These are phyloP conservation scores for Eupsilia transversa DNA, from an alignment of 2,888 invertebrate genomes.

Conservation along the genomic window DNA sequence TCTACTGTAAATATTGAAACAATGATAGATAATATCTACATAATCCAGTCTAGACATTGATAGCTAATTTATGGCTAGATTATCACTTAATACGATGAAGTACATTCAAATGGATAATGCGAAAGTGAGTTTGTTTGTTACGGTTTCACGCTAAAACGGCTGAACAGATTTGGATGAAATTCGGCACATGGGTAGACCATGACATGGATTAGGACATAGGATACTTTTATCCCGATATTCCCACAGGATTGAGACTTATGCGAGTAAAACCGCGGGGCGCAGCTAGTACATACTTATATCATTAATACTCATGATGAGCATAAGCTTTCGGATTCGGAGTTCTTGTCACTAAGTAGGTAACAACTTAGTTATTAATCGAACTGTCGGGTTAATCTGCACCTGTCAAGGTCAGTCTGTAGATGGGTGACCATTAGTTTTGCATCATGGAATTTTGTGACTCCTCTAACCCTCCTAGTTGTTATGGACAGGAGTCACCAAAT, in stretches of 20 bases:
- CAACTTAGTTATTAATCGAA: background rate
- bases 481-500: too few species aligned
- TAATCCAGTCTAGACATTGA: constrained; percentile 29
- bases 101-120: constrained; percentile 10
- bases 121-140: too few species aligned
- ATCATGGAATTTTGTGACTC: too few species aligned
- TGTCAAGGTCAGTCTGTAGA: background rate
- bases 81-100: constrained; percentile 31
- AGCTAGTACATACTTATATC: too few species aligned
- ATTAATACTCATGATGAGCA: background rate
- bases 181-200: too few species aligned
- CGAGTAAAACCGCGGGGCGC: too few species aligned
- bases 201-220: too few species aligned
- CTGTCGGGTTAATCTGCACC: background rate
- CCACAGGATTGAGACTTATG: too few species aligned
- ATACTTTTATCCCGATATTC: too few species aligned
- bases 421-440: background rate
- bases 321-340: background rate
- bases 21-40: constrained; percentile 19
- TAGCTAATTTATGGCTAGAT: constrained; percentile 29
- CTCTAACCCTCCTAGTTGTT: background rate
- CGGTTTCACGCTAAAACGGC: too few species aligned
- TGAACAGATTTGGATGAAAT: too few species aligned
- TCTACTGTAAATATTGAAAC: constrained; percentile 28
- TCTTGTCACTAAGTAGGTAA: background rate